Evolutionary conservation across 1,140 invertebrate genomes (phyloP).

Genomic region (Drosophila sp.): DNA sequence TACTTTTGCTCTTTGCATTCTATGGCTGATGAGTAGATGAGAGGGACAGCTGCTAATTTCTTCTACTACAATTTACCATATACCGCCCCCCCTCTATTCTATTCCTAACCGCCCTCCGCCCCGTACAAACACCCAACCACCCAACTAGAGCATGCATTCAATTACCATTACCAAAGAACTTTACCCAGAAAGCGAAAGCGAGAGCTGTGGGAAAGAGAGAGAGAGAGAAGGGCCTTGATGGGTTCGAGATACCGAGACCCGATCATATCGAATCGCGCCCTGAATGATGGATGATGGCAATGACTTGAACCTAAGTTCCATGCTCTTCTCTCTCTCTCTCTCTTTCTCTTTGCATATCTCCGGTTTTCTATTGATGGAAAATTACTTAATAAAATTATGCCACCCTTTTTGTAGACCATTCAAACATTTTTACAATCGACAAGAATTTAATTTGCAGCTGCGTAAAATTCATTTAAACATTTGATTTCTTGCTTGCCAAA

Average conservation of each 20-base stretch:
- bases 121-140: neutral
- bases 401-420: constrained; percentile 14
- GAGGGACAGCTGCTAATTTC: constrained; percentile 49
- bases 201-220: constrained; percentile 1
- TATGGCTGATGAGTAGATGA: constrained; percentile 6
- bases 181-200: constrained; percentile 14
- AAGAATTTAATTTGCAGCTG: constrained; percentile 57
- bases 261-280: constrained; percentile 19
- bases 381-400: constrained; percentile 68
- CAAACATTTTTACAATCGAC: constrained; percentile 19
- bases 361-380: constrained; percentile 57
- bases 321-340: neutral
- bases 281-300: constrained; percentile 28
- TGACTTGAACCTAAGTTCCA: constrained; percentile 6
- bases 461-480: constrained; percentile 41
- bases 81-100: neutral
- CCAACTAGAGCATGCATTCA: constrained; percentile 53
- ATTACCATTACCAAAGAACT: constrained; percentile 53
- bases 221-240: neutral
- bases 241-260: neutral
- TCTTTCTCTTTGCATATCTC: neutral
- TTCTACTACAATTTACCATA: constrained; percentile 16
- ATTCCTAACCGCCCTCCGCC: neutral
- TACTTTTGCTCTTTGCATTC: constrained; percentile 71
- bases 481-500: constrained; percentile 43